Evolutionary conservation across 1,140 invertebrate species (phyloP), one percentile per base, ranked within the genome.

Genomic region (Danaus plexippus): DNA sequence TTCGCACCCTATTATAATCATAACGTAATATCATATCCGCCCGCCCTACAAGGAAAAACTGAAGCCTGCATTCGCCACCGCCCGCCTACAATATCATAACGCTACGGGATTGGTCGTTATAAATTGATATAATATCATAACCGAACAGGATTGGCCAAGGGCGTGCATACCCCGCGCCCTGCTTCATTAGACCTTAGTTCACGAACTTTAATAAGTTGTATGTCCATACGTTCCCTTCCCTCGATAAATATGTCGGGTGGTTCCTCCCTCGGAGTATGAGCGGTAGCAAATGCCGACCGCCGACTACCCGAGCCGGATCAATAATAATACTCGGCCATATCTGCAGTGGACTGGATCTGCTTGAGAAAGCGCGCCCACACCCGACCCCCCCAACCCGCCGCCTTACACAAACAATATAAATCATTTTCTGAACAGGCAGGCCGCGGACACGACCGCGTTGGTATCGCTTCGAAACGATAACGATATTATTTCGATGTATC

Each of bases 81-180:
- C 73, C 75, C 80, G 79, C 80, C 80, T 76, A 75, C 75, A 87
- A 88, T 88, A 81, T 87, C 86, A 87, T 87, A 87, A 87, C 85
- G 83, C 49, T 56, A 62, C 48, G 57, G 71, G 59, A 88, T 88
- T 88, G 87, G 87, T 61, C 63, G 73, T 74, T 76, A 84, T 77
- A 72, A 78, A 50, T 55, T 81, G 80, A 88, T 88, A 88, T 88
- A 82, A 88, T 88, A 87, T 88, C 87, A 88, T 87, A 88, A 85
- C 85, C 74, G 32, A 48, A 47, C 52, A 57, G 71, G 71, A 87
- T 88, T 88, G 86, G 85, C 48, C 67, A 73, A 75, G 71, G 66
- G 73, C 47, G 67, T 64, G 59, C 67, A 62, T 67, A 57, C 69
- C 58, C 55, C 65, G 60, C 57, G 60, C 67, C 75, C 71, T 15